Evolutionary conservation across 2,888 invertebrate genomes (phyloP), one percentile per base, ranked within the genome.

Genomic region (Tethea ocularis): DNA sequence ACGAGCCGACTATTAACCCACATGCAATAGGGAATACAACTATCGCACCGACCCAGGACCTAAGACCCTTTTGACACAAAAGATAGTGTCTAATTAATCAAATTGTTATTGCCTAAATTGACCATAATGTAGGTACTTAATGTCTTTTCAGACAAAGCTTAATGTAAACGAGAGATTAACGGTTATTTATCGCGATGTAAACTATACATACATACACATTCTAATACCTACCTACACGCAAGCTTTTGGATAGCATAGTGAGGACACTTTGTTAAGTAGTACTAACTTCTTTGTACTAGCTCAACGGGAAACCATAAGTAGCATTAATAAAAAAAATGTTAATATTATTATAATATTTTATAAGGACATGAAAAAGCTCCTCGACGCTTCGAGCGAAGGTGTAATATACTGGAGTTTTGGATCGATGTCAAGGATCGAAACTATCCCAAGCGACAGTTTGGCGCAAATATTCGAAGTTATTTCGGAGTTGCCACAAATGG

Each of bases 321-420:
- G n/a, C n/a, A n/a, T n/a, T n/a, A n/a, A n/a, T n/a, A n/a, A n/a
- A n/a, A n/a, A n/a, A n/a, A n/a, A 33, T 3, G 33, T 1, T 13
- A 13, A 2, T 4, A 13, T 13, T 13, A 33, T 13, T 33, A 33
- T 33, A 2, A 13, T 33, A 29, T 38, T 6, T 38, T 38, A 38
- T 11, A 67, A 93, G 93, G 87, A 91, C 15, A 80, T 94, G 67
- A 85, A 92, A 71, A 73, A 78, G 13, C 77, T 92, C 52, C 65
- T 94, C 59, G 92, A 94, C 67, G 85, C 84, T 29, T 89, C 93
- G 0, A 73, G 77, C 17, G 88, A 94, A 58, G 94, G 94, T 15
- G 89, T 94, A 24, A 93, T 95, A 60, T 94, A 94, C 74, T 93
- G 94, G 86, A 94, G 94, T 65, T 93, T 95, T 70, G 95, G 95